Evolutionary conservation across 2,113 vertebrate species (phyloP).

Genomic region (Anarrhichthys ocellatus): DNA sequence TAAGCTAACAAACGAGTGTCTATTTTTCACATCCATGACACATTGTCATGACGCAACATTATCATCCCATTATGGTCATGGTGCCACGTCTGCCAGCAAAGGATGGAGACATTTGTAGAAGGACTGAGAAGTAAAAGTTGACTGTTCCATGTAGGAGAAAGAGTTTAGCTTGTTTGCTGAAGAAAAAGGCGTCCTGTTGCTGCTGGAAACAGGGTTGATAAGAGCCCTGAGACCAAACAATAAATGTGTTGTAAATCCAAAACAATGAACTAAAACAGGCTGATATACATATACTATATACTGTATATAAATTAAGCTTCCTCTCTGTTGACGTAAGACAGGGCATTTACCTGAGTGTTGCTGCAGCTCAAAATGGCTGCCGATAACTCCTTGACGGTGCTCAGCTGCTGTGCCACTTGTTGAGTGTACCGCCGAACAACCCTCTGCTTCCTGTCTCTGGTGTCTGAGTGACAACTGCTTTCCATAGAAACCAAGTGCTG

Average conservation of each 20-base stretch:
- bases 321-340: neutral
- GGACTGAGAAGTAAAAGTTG: too few species aligned
- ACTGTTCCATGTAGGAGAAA: neutral
- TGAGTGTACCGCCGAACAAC: constrained; percentile 30
- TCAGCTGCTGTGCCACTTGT: constrained; percentile 69
- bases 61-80: neutral
- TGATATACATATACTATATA: neutral
- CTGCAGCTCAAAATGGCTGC: constrained; percentile 76
- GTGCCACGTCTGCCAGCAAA: too few species aligned
- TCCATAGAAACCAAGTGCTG: constrained; percentile 78
- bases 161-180: too few species aligned
- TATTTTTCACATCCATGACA: neutral
- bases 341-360: constrained; percentile 46
- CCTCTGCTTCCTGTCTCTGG: constrained; percentile 52
- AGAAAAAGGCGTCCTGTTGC: too few species aligned
- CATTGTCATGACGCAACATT: too few species aligned
- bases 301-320: neutral
- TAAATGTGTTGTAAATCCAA: neutral
- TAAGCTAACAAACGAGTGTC: neutral
- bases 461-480: constrained; percentile 38
- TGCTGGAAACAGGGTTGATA: neutral
- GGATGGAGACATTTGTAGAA: too few species aligned
- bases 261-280: neutral
- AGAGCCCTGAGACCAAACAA: neutral
- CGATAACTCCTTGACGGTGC: constrained; percentile 78